phyloP scores from a whole-genome alignment of 2,888 invertebrate genomes.

The Gymnosoma rotundatum region DNA sequence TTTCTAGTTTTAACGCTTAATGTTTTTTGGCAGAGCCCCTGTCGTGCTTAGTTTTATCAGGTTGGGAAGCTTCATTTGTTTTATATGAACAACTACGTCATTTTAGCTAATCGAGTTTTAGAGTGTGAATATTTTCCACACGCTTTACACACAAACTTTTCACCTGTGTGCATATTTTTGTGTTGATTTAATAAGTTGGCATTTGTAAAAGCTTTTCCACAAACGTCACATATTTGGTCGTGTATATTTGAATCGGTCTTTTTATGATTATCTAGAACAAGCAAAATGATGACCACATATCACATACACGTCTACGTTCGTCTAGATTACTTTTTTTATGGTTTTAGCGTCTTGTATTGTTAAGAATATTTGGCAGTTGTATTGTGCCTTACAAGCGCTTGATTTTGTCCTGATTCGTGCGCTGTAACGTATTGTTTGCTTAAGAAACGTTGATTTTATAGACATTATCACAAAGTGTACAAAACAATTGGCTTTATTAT shows the following conservation, averaged over 20 bases:
- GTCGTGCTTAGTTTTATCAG: too few relatives aligned
- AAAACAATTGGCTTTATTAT: constrained; percentile 63
- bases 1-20: too few relatives aligned
- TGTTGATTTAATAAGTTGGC: constrained; percentile 69
- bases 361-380: constrained; percentile 63
- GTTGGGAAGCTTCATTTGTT: too few relatives aligned
- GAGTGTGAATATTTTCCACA: constrained; percentile 69
- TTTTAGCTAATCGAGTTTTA: too few relatives aligned
- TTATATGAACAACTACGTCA: too few relatives aligned
- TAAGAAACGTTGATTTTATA: constrained; percentile 59
- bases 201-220: constrained; percentile 69
- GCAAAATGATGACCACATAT: constrained; percentile 64
- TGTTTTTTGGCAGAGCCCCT: too few relatives aligned
- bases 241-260: constrained; percentile 68
- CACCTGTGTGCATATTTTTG: constrained; percentile 63
- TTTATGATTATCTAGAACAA: constrained; percentile 64
- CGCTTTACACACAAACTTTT: constrained; percentile 64
- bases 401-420: constrained; percentile 38
- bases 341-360: constrained; percentile 59
- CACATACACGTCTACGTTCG: constrained; percentile 61
- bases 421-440: constrained; percentile 62
- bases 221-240: constrained; percentile 69
- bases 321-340: constrained; percentile 59
- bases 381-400: constrained; percentile 1
- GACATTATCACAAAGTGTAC: constrained; percentile 55